Evolutionary conservation across 1,140 invertebrate genomes (phyloP), one percentile per base, ranked within the genome.

Genomic region (Antheraea pernyi): DNA sequence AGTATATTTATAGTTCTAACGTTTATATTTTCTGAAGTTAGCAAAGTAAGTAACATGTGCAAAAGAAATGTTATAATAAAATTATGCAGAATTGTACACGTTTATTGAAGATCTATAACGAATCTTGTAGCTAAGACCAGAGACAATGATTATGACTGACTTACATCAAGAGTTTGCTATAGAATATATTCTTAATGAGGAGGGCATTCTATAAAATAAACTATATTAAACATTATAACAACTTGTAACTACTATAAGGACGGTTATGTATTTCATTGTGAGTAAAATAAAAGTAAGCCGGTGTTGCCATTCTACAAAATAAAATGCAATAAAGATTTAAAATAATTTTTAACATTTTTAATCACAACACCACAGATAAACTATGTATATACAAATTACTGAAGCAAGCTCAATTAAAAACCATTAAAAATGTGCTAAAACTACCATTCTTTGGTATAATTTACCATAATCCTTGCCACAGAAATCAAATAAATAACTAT

Each of bases 361-460:
- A 30, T 30, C 22, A 30, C 22, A 30, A 30, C 22, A 30, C 22
- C 22, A 30, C 22, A 30, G 22, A 30, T 30, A 30, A 30, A 30
- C 22, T 30, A 30, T 30, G 22, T 30, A 30, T 4, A 30, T 30
- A 30, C 22, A 30, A 30, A 30, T 30, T 1, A 30, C 4, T 30
- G 22, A 30, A 30, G 22, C 4, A 30, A 30, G 4, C 22, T 4
- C 22, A 30, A 30, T 2, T 30, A 30, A 30, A 53, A 53, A 53
- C 8, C 8, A 42, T 2, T 13, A 53, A 53, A 53, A 16, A 53
- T 53, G 11, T 16, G 46, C 11, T 53, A 53, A 53, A 16, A 53
- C 46, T 53, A 53, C 9, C 46, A 53, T 16, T 53, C 46, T 53
- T 53, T 53, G 46, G 46, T 53, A 53, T 53, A 53, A 53, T 53